Base-by-base conservation (phyloP, 2,113 vertebrate genomes). In the Sebastes fasciatus region DNA sequence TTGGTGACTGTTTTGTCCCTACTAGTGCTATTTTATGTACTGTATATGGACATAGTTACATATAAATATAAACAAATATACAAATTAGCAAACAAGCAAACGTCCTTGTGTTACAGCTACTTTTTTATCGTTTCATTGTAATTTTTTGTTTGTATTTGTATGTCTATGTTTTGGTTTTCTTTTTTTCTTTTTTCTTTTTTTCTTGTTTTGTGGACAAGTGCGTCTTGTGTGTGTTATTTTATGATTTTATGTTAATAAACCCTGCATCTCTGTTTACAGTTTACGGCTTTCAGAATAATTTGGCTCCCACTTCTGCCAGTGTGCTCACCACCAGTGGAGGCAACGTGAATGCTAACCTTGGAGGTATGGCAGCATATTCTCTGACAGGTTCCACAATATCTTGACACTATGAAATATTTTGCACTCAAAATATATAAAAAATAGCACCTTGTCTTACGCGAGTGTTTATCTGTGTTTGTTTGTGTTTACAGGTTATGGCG, bases 261-360 rank as follows among this genome's bases (percentile, higher is more conserved):
- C 34, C 13, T 75, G 19, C n/a, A 4, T 74, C 1, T 87, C 10
- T 78, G 10, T 85, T 82, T 74, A 26, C 76, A 94, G 94, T 94
- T 84, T 94, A 94, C 5, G 94, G 94, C 60, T 94, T 94, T 63
- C 94, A 94, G 86, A 94, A 94, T 78, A 94, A 94, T 68, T 85
- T 94, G 85, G 93, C 92, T 1, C 91, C 94, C 45, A 77, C 86
- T 11, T 83, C 90, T 12, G 45, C 23, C 45, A 68, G 63, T 16
- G 93, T 93, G 23, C 90, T 93, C 68, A 92, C 88, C 68, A 92
- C 91, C 79, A 91, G 79, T 40, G 93, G 87, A 75, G 85, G 88
- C 45, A 92, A 93, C 42, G 10, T 84, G 2, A 87, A 51, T 8
- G 72, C 87, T 3, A 82, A 58, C 54, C 5, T 83, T 1, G 91